phyloP scores from a whole-genome alignment of 2,888 invertebrate species.

The Sclerodermus sp. region DNA sequence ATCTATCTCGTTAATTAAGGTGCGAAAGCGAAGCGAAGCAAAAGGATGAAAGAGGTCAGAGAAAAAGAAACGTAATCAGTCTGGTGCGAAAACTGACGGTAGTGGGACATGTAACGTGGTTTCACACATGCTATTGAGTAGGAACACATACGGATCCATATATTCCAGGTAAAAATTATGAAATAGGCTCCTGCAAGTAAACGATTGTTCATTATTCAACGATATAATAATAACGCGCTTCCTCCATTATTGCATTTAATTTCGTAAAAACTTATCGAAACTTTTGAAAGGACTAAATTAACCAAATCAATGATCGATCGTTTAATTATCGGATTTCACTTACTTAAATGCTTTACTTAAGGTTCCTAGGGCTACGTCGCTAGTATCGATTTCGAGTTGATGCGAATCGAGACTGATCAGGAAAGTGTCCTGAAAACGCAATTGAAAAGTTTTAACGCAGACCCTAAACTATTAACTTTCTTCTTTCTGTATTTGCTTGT shows the following conservation, averaged over 20 bases:
- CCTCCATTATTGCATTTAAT: too few relatives aligned
- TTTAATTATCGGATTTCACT: too few relatives aligned
- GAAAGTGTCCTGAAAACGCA: slow-evolving; percentile 73
- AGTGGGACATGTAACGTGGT: slow-evolving; percentile 57
- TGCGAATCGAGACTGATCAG: slow-evolving; percentile 76
- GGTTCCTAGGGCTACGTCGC: slow-evolving; percentile 83
- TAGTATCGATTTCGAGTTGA: slow-evolving; percentile 85
- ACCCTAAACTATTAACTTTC: too few relatives aligned
- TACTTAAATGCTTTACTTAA: slow-evolving; percentile 87
- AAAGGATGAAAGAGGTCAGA: slow-evolving; percentile 18
- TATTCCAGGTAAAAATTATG: slow-evolving; percentile 59
- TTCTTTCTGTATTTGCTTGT: too few relatives aligned
- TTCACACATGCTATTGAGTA: slow-evolving; percentile 59
- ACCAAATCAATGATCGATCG: too few relatives aligned
- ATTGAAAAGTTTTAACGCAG: slow-evolving; percentile 16
- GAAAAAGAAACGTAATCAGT: slow-evolving; percentile 51
- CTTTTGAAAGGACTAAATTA: too few relatives aligned
- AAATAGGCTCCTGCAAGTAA: slow-evolving; percentile 58
- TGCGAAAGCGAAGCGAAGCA: not conserved
- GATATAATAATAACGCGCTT: slow-evolving; percentile 42
- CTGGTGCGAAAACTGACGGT: slow-evolving; percentile 57
- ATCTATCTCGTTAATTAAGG: not conserved
- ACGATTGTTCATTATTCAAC: slow-evolving; percentile 53
- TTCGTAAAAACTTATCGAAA: not conserved
- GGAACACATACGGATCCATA: slow-evolving; percentile 59